These are phyloP conservation scores for Melanostoma scalare DNA, from an alignment of 2,888 invertebrate genomes.

Conservation along the genomic window DNA sequence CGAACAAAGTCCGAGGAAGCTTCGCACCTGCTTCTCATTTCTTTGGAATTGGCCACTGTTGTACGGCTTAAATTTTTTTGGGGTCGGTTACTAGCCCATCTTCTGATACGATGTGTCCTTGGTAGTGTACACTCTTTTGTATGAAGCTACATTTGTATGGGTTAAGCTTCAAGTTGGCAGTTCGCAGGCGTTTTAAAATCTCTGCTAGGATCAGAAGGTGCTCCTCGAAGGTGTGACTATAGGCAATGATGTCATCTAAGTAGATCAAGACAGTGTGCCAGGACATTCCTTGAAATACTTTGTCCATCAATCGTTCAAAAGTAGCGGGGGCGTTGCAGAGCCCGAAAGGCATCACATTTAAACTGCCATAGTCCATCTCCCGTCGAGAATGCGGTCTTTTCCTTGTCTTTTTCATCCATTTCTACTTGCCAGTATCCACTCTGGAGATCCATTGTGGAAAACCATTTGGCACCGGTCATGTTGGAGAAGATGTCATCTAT, in stretches of 20 bases:
- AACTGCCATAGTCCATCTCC: constrained; percentile 56
- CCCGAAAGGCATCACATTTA: not conserved
- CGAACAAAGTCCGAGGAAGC: not conserved
- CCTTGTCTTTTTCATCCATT: constrained; percentile 6
- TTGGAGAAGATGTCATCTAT: constrained; percentile 69
- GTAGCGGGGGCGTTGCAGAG: too few relatives aligned
- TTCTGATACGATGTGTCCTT: not conserved
- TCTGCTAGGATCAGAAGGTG: constrained; percentile 52
- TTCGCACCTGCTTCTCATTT: too few relatives aligned
- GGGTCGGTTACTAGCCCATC: constrained; percentile 26
- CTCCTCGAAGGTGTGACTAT: constrained; percentile 54
- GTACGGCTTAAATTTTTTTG: constrained; percentile 14
- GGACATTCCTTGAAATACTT: constrained; percentile 33
- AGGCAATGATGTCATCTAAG: constrained; percentile 69
- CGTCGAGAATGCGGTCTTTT: too few relatives aligned
- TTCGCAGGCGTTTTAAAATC: constrained; percentile 10
- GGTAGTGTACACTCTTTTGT: not conserved
- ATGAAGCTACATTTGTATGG: constrained; percentile 35
- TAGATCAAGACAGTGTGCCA: constrained; percentile 68
- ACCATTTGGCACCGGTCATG: constrained; percentile 60
- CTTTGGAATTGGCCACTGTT: not conserved
- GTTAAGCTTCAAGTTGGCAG: constrained; percentile 34
- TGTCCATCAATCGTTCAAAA: not conserved
- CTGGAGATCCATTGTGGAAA: constrained; percentile 68
- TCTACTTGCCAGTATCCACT: not conserved